Evolutionary conservation across 2,113 vertebrate species (phyloP).

Genomic region (Speoplatyrhinus poulsoni): DNA sequence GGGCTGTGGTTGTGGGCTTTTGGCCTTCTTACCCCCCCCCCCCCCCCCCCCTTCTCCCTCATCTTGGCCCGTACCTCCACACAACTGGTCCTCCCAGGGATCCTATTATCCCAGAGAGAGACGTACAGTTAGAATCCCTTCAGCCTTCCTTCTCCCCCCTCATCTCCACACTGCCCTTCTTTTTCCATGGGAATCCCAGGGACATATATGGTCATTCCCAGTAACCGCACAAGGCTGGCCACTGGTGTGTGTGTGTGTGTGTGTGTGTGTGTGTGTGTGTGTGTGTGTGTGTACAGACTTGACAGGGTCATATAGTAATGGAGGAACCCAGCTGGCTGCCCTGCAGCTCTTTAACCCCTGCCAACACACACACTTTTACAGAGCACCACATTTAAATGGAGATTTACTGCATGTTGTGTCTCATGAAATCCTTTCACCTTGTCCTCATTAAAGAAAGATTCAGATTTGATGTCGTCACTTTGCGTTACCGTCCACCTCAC

Average conservation of each 20-base stretch:
- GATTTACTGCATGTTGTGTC: not conserved
- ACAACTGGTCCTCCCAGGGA: conserved; percentile 47
- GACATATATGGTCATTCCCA: conserved; percentile 89
- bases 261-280: conserved; percentile 4
- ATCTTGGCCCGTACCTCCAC: conserved; percentile 31
- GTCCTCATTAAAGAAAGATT: not conserved
- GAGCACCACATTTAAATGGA: conserved; percentile 34
- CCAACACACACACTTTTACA: conserved; percentile 42
- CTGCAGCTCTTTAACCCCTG: conserved; percentile 56
- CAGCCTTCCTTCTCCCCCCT: conserved; percentile 40
- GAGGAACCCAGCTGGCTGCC: conserved; percentile 73
- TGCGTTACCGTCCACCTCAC: too few relatives aligned
- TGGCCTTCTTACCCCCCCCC: conserved; percentile 44
- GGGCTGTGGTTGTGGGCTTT: conserved; percentile 36
- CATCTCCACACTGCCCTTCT: conserved; percentile 56
- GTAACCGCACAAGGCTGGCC: conserved; percentile 58
- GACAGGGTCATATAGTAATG: conserved; percentile 73
- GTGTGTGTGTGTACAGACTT: not conserved
- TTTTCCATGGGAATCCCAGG: conserved; percentile 91
- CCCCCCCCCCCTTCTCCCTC: conserved; percentile 22
- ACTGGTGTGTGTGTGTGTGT: too few relatives aligned
- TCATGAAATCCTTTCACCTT: not conserved
- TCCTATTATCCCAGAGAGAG: conserved; percentile 67
- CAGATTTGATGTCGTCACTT: too few relatives aligned
- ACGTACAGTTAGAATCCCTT: conserved; percentile 62